Evolutionary conservation across 2,113 vertebrate species (phyloP), one percentile per base, ranked within the genome.

Genomic region (Pleuronectes platessa): DNA sequence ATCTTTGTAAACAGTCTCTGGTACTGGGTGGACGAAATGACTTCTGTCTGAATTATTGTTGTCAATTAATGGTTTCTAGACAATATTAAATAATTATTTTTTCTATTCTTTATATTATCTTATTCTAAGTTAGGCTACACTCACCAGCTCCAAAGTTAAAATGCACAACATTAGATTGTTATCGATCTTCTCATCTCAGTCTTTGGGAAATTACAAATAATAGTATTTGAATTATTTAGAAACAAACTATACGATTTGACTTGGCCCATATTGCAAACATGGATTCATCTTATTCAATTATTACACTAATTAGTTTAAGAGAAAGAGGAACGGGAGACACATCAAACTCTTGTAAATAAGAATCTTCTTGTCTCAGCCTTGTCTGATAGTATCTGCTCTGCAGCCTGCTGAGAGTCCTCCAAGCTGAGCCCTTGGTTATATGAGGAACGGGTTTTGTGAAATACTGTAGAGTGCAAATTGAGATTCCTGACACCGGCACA

Each of bases 261-360:
- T 55, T 21, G 9, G 26, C n/a, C 45, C 45, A 4, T 49, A 21
- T 54, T 54, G 51, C 1, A 54, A 49, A 49, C 51, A n/a, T 54
- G 18, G 4, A 49, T 3, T 54, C 14, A 7, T 24, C n/a, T 13
- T 51, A 20, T 49, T 12, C 1, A 56, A 58, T 73, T 59, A 65
- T 72, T 49, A 49, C 6, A 66, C 60, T 45, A 2, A 47, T 60
- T 76, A 54, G 3, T 47, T 78, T 54, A 14, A 47, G 51, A 61
- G 23, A 23, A 4, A 51, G 26, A 40, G n/a, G n/a, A 76, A 60
- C 64, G 0, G 24, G 51, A 56, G 56, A 55, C 59, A 65, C 71
- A 78, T 70, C 79, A 83, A 84, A 89, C 81, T 31, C 60, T 71
- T 69, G 47, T 78, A 75, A 82, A 87, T 76, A 62, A 86, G 54